Evolutionary conservation across 53 echinoderm and acorn worm genomes (phyloP).

Genomic region (Patiria pectinifera): DNA sequence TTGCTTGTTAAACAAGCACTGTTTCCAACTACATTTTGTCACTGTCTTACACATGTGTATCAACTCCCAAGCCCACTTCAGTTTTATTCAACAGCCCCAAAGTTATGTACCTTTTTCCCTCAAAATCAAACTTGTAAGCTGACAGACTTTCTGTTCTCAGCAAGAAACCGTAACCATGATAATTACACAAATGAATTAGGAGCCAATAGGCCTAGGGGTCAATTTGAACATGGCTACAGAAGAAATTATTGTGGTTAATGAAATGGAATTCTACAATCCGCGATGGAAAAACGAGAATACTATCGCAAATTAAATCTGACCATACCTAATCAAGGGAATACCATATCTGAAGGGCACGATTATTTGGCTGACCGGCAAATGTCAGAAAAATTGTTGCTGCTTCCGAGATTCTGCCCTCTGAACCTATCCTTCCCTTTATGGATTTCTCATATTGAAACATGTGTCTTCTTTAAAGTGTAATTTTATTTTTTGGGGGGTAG

Average conservation of each 20-base stretch:
- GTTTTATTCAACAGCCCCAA: too few relatives aligned
- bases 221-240: slow-evolving; percentile 35
- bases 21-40: too few relatives aligned
- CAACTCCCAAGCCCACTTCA: too few relatives aligned
- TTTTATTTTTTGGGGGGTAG: not conserved
- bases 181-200: slow-evolving; percentile 24
- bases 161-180: not conserved
- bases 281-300: not conserved
- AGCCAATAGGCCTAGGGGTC: slow-evolving; percentile 12
- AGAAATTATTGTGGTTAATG: slow-evolving; percentile 22
- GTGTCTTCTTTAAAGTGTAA: not conserved
- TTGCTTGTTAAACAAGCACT: too few relatives aligned
- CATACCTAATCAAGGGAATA: not conserved
- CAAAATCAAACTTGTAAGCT: not conserved
- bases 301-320: slow-evolving; percentile 21
- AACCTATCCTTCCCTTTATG: not conserved
- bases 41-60: too few relatives aligned
- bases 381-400: not conserved
- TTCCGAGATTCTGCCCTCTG: not conserved
- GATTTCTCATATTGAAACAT: not conserved
- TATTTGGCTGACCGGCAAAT: not conserved
- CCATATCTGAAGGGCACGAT: not conserved
- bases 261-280: not conserved
- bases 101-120: not conserved
- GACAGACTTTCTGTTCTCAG: not conserved